Base-by-base conservation (phyloP, 2,797 vertebrate genomes). In the Manis javanica region DNA sequence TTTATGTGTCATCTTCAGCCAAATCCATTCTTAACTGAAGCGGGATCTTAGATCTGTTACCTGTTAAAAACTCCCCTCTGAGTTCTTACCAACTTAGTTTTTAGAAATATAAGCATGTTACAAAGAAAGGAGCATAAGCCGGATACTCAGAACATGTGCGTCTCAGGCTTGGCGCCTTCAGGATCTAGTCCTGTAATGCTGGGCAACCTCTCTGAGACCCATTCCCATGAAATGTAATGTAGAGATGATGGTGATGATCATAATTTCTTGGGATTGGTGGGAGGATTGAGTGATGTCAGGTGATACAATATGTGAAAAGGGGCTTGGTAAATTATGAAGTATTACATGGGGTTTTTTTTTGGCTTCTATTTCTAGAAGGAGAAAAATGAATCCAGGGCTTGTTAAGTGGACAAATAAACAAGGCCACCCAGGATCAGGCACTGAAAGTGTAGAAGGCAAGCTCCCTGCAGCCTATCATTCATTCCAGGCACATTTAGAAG, bases 301-400 rank as follows among this genome's bases (percentile, higher is more conserved):
- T 74, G 64, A 89, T 71, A 88, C 19, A 39, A 39, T n/a, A 66
- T 0, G 0, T 81, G 63, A 94, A 37, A 75, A 77, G 29, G 26
- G 68, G n/a, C 15, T 88, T 68, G 42, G 61, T 55, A 61, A 79
- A 85, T 49, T 72, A 61, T 29, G 53, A 91, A 57, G 64, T 29
- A 63, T n/a, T 72, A 83, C 29, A 49, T 63, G 51, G 79, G 61
- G 81, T 69, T 16, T 49, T 39, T 31, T 49, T 87, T 78, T 49
- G 69, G 68, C 46, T 92, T 94, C 39, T 92, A 24, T 66, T 92
- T 96, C n/a, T 71, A 90, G 37, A 15, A 69, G 75, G 34, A 94
- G 13, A 53, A 85, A 85, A 79, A 57, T 82, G 26, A 69, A 85
- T 63, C 55, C 37, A 31, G 29, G 39, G 23, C 63, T 87, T 51